These are phyloP conservation scores for Geotrypetes seraphini DNA, from an alignment of 2,797 vertebrate species.

Conservation along the genomic window DNA sequence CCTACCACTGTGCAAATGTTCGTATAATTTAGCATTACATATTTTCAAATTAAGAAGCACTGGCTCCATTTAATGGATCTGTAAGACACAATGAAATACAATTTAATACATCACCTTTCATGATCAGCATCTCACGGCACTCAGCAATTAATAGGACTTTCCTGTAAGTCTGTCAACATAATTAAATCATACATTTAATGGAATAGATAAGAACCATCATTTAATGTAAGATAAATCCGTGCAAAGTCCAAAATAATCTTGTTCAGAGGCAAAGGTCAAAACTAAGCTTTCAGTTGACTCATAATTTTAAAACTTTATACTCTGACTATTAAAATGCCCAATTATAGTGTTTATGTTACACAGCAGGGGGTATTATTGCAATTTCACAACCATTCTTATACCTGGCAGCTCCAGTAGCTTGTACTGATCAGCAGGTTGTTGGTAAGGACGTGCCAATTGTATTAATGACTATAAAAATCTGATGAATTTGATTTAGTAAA, in stretches of 20 bases:
- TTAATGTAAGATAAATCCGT: constrained; percentile 12
- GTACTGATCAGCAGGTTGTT: no score
- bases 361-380: not conserved
- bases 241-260: constrained; percentile 6
- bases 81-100: constrained; percentile 7
- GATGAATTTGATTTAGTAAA: no score
- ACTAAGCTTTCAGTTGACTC: not conserved
- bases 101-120: constrained; percentile 7
- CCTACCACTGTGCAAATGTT: constrained; percentile 10
- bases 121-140: not conserved
- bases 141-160: constrained; percentile 7
- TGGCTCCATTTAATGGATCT: not conserved
- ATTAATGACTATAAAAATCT: not conserved
- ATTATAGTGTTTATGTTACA: no score
- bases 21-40: constrained; percentile 3
- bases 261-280: constrained; percentile 9
- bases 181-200: constrained; percentile 9
- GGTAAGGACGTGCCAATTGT: not conserved
- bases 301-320: no score
- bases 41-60: not conserved
- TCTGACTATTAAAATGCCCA: not conserved
- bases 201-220: not conserved
- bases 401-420: not conserved
- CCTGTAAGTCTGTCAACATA: constrained; percentile 5
- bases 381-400: not conserved